These are phyloP conservation scores for Platyscapa corneri DNA, from an alignment of 1,140 invertebrate species.

Conservation along the genomic window DNA sequence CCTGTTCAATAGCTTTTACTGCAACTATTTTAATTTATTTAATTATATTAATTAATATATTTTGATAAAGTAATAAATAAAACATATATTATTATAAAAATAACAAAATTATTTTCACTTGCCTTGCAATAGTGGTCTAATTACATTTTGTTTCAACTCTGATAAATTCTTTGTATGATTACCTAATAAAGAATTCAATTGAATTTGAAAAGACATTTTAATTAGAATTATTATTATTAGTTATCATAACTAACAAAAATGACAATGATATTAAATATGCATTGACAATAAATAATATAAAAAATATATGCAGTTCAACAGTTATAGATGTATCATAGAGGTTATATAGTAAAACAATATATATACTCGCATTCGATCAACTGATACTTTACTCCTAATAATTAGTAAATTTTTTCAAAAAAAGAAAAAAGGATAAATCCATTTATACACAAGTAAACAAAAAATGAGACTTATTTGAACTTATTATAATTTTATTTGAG, in stretches of 20 bases:
- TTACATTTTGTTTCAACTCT: constrained; percentile 64
- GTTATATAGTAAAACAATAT: not conserved
- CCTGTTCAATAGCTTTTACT: constrained; percentile 68
- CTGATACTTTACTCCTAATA: not conserved
- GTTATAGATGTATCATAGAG: not conserved
- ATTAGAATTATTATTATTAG: not conserved
- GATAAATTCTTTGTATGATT: constrained; percentile 65
- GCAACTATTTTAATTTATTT: constrained; percentile 63
- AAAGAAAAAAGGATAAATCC: too few species aligned
- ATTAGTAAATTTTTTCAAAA: not conserved
- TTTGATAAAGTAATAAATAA: too few species aligned
- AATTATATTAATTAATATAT: not conserved
- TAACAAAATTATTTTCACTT: constrained; percentile 55
- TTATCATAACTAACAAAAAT: not conserved
- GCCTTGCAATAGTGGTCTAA: constrained; percentile 67
- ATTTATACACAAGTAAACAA: not conserved
- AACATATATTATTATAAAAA: not conserved
- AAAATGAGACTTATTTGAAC: too few species aligned
- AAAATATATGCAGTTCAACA: not conserved
- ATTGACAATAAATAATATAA: not conserved
- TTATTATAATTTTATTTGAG: too few species aligned
- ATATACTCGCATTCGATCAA: not conserved
- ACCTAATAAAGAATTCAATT: constrained; percentile 60
- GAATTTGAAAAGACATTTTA: constrained; percentile 60
- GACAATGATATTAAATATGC: not conserved